Conservation (phyloP, 2,888 invertebrate species). For the Creontiades dilutus region DNA sequence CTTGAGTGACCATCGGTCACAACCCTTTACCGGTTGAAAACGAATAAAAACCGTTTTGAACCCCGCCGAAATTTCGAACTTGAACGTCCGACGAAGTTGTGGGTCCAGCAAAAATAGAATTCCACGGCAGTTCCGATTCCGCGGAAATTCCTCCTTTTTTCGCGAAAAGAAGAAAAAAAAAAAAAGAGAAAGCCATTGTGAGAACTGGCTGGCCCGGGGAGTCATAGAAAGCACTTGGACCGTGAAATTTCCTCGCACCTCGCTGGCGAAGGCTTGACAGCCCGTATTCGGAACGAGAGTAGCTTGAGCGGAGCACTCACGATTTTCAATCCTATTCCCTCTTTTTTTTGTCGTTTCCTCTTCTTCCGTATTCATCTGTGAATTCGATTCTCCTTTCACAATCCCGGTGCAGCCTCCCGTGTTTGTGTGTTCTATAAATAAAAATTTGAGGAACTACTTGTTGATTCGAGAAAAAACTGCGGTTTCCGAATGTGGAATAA, state of each 20-base stretch:
- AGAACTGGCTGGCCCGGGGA: not conserved
- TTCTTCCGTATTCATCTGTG: not conserved
- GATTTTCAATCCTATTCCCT: slow-evolving; percentile 14
- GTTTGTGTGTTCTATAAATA: too few species aligned
- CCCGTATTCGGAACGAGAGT: slow-evolving; percentile 35
- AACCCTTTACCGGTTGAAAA: too few species aligned
- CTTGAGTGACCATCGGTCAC: too few species aligned
- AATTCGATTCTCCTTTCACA: too few species aligned
- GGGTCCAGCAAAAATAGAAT: not conserved
- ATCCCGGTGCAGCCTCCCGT: too few species aligned
- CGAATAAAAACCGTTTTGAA: too few species aligned
- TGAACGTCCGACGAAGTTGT: not conserved
- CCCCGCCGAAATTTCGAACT: not conserved
- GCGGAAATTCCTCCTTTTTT: not conserved
- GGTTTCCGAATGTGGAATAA: too few species aligned
- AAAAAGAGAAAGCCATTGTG: not conserved
- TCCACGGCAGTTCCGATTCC: not conserved
- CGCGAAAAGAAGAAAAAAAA: not conserved
- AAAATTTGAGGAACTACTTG: too few species aligned
- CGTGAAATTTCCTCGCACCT: slow-evolving; percentile 52
- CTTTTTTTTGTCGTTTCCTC: not conserved
- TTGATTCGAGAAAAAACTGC: too few species aligned
- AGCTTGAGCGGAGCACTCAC: not conserved
- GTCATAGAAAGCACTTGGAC: slow-evolving; percentile 20
- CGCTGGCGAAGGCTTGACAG: not conserved